These are phyloP conservation scores for Corapipo altera DNA, from an alignment of 2,113 vertebrate genomes.

Conservation along the genomic window DNA sequence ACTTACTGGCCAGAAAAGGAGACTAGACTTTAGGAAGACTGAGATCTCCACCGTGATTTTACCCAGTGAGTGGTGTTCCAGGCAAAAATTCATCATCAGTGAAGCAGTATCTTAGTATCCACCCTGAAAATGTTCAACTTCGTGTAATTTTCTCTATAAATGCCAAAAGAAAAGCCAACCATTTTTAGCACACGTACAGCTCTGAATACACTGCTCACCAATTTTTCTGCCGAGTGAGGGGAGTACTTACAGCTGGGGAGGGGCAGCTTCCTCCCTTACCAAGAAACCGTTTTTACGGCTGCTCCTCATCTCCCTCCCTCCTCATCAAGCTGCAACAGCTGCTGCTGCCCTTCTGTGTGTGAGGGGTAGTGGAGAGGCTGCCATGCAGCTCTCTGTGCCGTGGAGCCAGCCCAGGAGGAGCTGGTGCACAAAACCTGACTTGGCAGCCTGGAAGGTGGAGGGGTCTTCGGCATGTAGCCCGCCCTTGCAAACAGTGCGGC, in stretches of 20 bases:
- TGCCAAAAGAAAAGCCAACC: neutral
- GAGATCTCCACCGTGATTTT: neutral
- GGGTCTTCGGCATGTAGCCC: accelerated
- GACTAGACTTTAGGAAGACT: constrained; percentile 78
- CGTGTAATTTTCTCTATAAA: neutral
- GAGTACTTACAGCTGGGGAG: neutral
- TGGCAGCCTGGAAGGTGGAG: neutral
- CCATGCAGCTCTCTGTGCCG: neutral
- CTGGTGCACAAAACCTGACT: neutral
- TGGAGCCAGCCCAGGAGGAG: accelerated
- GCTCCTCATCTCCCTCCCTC: neutral
- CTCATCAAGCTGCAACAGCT: accelerated
- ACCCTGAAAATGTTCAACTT: neutral
- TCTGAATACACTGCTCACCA: neutral
- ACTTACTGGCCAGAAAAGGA: constrained; percentile 81
- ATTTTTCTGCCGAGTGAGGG: neutral
- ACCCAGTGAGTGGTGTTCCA: neutral
- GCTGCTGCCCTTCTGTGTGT: neutral
- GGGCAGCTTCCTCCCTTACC: accelerated
- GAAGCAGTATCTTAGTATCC: neutral
- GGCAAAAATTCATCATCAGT: neutral
- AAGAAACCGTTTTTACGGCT: accelerated
- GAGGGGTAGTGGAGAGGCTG: neutral
- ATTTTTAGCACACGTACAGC: neutral
- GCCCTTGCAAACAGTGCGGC: accelerated